Percentiles rank a stretch among this genome's conserved stretches.
These are phyloP conservation scores for Lynx canadensis DNA, from an alignment of 2,113 vertebrate species.

Conservation along the genomic window DNA sequence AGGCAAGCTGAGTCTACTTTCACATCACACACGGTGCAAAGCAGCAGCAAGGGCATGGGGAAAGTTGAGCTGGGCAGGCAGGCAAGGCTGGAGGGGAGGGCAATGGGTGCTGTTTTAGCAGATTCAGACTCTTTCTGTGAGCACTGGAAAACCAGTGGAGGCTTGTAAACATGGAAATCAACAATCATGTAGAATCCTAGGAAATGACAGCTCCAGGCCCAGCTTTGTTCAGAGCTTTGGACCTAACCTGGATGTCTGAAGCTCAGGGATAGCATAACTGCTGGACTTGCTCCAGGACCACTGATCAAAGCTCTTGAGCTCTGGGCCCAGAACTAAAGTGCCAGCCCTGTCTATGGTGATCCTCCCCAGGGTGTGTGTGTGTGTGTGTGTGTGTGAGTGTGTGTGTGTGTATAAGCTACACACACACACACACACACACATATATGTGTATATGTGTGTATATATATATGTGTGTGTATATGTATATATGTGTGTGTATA, in stretches of 20 bases:
- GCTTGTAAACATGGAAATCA: not conserved
- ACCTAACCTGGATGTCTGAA: not conserved
- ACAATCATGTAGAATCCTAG: not conserved
- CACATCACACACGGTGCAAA: not conserved
- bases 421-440: too few species aligned
- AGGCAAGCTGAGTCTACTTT: not conserved
- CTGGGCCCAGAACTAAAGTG: not conserved
- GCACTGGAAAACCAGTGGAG: not conserved
- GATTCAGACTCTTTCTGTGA: not conserved
- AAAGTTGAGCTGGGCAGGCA: not conserved
- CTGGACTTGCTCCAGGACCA: not conserved
- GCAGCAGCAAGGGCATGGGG: not conserved
- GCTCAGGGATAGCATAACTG: not conserved
- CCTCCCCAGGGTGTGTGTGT: not conserved
- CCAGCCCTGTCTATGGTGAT: not conserved
- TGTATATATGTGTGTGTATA: too few species aligned
- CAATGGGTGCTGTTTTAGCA: rapidly evolving
- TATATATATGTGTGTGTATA: too few species aligned
- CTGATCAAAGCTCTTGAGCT: too few species aligned
- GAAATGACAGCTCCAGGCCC: not conserved
- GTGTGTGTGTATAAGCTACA: too few species aligned
- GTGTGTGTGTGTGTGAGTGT: too few species aligned
- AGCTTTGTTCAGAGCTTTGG: not conserved
- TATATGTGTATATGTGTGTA: too few species aligned
- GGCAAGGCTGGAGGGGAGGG: too few species aligned